Evolutionary conservation across 2,888 invertebrate genomes (phyloP).

Genomic region (Tenthredo livida): DNA sequence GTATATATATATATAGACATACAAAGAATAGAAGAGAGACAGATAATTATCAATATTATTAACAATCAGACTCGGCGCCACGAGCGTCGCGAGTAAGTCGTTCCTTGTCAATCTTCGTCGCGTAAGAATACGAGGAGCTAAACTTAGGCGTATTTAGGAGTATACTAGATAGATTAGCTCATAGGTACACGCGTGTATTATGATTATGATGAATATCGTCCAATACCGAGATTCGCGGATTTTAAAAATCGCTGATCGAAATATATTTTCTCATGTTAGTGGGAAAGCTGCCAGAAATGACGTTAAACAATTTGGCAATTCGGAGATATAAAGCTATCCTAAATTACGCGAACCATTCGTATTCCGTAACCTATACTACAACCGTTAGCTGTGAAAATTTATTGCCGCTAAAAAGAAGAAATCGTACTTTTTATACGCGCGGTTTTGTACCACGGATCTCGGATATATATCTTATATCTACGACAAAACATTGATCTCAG

Average conservation of each 20-base stretch:
- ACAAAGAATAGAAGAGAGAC: neutral
- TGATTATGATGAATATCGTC: too few species aligned
- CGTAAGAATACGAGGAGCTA: neutral
- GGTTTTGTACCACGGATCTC: neutral
- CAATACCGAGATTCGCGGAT: too few species aligned
- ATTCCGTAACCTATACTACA: neutral
- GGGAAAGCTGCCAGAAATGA: constrained; percentile 4
- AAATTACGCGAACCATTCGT: neutral
- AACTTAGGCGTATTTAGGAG: too few species aligned
- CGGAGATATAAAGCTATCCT: neutral
- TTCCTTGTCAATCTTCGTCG: constrained; percentile 23
- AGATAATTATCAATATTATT: constrained; percentile 16
- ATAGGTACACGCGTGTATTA: too few species aligned
- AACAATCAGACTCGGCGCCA: constrained; percentile 24
- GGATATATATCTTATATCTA: neutral
- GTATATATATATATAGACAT: neutral
- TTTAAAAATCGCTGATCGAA: neutral
- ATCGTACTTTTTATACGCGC: neutral
- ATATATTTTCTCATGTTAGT: neutral
- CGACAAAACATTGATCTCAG: neutral
- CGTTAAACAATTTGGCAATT: neutral
- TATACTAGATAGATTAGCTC: too few species aligned
- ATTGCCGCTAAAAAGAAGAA: neutral
- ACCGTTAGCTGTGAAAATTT: constrained; percentile 12
- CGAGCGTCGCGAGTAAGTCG: neutral